Evolutionary conservation across 2,888 invertebrate genomes (phyloP).

Genomic region (Cephus pygmeus): DNA sequence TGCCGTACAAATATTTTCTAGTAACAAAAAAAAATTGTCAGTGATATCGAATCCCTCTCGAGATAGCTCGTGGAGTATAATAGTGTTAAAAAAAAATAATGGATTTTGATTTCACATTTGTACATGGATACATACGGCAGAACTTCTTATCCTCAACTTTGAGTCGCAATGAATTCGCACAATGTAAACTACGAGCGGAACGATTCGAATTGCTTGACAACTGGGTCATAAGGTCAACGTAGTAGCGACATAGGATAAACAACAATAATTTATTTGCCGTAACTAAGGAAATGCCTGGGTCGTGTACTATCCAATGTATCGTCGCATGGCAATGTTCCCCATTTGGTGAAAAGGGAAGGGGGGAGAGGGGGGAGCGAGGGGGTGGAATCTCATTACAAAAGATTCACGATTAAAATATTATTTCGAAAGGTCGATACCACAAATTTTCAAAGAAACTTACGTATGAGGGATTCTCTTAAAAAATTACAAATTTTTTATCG

Average conservation of each 20-base stretch:
- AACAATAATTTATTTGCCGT: neutral
- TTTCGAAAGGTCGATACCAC: neutral
- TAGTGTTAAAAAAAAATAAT: neutral
- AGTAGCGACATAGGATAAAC: neutral
- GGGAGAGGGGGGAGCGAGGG: rapidly evolving
- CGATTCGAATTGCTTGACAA: neutral
- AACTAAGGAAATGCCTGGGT: neutral
- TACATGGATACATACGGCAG: neutral
- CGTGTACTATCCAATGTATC: neutral
- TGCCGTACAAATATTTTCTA: neutral
- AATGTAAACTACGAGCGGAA: neutral
- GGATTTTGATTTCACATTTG: neutral
- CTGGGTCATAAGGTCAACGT: neutral
- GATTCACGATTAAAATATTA: neutral
- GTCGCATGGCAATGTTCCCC: neutral
- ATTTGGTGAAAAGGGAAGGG: neutral
- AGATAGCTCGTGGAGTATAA: neutral
- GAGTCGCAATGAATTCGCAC: neutral
- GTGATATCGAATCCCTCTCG: neutral
- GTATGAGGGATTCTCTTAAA: too few species aligned
- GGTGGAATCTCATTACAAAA: neutral
- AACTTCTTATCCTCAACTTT: neutral
- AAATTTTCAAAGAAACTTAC: neutral
- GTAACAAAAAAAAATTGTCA: neutral
- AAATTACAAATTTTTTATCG: too few species aligned